Evolutionary conservation across 2,797 vertebrate genomes (phyloP).

Genomic region (Dicrostonyx torquatus): DNA sequence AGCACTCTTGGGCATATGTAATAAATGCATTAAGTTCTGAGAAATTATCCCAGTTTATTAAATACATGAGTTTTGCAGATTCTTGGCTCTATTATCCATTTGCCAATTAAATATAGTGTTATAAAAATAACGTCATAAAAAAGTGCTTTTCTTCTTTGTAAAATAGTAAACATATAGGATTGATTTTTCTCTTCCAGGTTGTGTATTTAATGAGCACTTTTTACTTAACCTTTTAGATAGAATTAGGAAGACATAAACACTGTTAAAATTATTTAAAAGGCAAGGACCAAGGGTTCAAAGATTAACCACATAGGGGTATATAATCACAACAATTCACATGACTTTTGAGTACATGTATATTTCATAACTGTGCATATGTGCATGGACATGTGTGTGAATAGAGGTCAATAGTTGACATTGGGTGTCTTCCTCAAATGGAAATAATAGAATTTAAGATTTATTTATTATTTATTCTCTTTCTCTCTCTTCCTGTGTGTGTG

Average conservation of each 20-base stretch:
- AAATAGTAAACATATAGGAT: not conserved
- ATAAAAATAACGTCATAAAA: constrained; percentile 72
- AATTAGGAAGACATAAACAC: constrained; percentile 62
- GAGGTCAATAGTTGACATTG: not conserved
- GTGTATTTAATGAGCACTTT: constrained; percentile 48
- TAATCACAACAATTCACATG: not conserved
- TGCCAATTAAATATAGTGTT: constrained; percentile 68
- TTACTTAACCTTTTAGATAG: constrained; percentile 68
- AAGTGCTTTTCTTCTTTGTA: constrained; percentile 9
- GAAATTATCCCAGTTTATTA: constrained; percentile 68
- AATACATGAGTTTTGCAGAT: constrained; percentile 44
- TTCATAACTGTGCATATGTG: not conserved
- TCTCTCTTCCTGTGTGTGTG: not conserved
- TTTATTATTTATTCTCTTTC: not conserved
- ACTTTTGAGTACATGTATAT: not conserved
- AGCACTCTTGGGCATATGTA: constrained; percentile 42
- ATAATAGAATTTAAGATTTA: not conserved
- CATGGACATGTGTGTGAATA: not conserved
- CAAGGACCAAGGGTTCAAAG: constrained; percentile 30
- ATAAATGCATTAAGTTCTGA: constrained; percentile 61
- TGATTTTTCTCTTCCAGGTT: constrained; percentile 53
- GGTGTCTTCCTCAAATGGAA: not conserved
- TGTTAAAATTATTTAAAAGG: constrained; percentile 30
- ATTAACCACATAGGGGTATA: not conserved
- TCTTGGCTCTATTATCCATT: constrained; percentile 65